Conservation (phyloP, 2,113 vertebrate species). For the Hippocampus mohnikei region DNA sequence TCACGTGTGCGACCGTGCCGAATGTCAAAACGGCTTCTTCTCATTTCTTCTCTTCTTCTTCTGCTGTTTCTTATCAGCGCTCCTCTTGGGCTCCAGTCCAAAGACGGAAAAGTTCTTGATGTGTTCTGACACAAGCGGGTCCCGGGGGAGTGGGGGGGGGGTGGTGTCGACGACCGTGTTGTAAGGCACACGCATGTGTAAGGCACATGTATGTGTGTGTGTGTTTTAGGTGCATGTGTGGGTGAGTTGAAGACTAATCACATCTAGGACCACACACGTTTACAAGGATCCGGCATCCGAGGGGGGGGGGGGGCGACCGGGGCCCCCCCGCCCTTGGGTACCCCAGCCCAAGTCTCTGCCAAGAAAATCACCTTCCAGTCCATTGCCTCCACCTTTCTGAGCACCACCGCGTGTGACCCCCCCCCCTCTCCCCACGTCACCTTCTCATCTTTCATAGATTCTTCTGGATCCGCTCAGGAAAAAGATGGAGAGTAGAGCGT, state of each 20-base stretch:
- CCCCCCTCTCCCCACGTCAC: constrained; percentile 35
- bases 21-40: neutral
- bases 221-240: constrained; percentile 5
- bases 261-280: constrained; percentile 64
- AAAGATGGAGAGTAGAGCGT: constrained; percentile 26
- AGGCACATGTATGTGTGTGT: constrained; percentile 14
- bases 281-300: constrained; percentile 1
- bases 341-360: constrained; percentile 44
- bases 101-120: constrained; percentile 10
- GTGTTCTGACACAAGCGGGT: constrained; percentile 11
- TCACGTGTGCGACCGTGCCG: neutral
- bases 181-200: constrained; percentile 7
- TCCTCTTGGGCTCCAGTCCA: constrained; percentile 6
- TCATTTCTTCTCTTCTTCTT: neutral
- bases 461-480: constrained; percentile 38
- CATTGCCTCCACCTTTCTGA: constrained; percentile 34
- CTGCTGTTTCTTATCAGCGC: constrained; percentile 21
- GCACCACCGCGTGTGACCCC: neutral
- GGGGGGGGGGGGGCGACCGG: constrained; percentile 6
- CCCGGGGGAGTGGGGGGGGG: neutral
- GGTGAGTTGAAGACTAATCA: constrained; percentile 41
- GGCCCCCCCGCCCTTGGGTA: constrained; percentile 28
- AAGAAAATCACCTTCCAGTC: constrained; percentile 65
- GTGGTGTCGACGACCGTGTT: neutral
- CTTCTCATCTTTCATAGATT: constrained; percentile 68